Evolutionary conservation across 2,888 invertebrate genomes (phyloP), one percentile per base, ranked within the genome.

Genomic region (Ariolimax columbianus): DNA sequence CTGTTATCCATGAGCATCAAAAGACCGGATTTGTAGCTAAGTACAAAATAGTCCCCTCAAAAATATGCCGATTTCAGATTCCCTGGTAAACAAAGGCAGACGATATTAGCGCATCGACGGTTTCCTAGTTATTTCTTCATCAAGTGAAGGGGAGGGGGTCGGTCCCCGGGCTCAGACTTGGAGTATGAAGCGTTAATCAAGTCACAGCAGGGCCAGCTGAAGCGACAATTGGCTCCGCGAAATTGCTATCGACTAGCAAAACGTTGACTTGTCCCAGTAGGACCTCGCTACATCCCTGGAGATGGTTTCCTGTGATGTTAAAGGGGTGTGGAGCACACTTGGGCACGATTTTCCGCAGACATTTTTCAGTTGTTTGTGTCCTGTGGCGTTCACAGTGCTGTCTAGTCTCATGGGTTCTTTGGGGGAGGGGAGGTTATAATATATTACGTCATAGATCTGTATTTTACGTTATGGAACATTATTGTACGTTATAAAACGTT

Each of bases 231-330:
- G 78, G 78, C 30, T 59, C 63, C n/a, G 38, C 43, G 77, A 63
- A 78, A 78, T 78, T 78, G 78, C 63, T 78, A 78, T 78, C 78
- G 78, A 78, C 78, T 78, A n/a, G 63, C 3, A 40, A 70, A 78
- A 63, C 78, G 38, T 40, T 63, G 63, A 40, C 40, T 63, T 30
- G 36, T 30, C 59, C 63, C 78, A 23, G 19, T 3, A n/a, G 63
- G 78, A n/a, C 63, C 2, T 3, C 40, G 40, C 38, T 33, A 36
- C 40, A 3, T 36, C 17, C 33, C 38, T 26, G 63, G 11, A 63
- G 38, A 59, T 66, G 38, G 78, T 51, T 40, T 40, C 63, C 14
- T 23, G 63, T 63, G 63, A 40, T 26, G 30, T 2, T 40, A n/a
- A 9, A 1, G 26, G n/a, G n/a, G 73, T 40, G 73, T 47, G 26